Percentiles rank a stretch among this genome's conserved stretches.
Evolutionary conservation across 2,888 invertebrate species (phyloP).

Genomic region (Zootermopsis nevadensis): DNA sequence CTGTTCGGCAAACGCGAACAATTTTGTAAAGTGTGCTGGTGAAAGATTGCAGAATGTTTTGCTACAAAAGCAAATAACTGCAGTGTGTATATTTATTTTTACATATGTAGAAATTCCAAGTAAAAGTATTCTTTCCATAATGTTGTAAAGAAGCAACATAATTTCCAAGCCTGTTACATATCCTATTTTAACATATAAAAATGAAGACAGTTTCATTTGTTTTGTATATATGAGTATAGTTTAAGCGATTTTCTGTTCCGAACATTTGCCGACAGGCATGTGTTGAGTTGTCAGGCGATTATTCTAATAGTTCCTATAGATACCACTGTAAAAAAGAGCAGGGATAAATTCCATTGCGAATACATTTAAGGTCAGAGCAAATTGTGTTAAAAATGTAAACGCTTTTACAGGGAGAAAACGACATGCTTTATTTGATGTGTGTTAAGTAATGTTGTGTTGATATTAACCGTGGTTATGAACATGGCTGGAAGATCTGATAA

Average conservation of each 20-base stretch:
- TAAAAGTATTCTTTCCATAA: too few species aligned
- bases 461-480: not conserved
- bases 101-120: not conserved
- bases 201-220: not conserved
- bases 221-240: not conserved
- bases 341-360: not conserved
- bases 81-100: not conserved
- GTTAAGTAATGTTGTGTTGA: not conserved
- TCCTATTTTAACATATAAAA: not conserved
- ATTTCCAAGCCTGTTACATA: not conserved
- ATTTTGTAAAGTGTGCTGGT: not conserved
- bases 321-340: conserved; percentile 13
- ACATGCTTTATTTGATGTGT: not conserved
- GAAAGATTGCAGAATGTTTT: not conserved
- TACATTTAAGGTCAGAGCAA: not conserved
- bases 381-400: not conserved
- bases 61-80: not conserved
- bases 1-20: conserved; percentile 30
- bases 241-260: not conserved
- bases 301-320: not conserved
- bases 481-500: conserved; percentile 46
- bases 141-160: too few species aligned
- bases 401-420: not conserved
- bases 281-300: not conserved
- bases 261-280: not conserved